Conservation (phyloP, 2,113 vertebrate genomes). For the Pholis gunnellus region DNA sequence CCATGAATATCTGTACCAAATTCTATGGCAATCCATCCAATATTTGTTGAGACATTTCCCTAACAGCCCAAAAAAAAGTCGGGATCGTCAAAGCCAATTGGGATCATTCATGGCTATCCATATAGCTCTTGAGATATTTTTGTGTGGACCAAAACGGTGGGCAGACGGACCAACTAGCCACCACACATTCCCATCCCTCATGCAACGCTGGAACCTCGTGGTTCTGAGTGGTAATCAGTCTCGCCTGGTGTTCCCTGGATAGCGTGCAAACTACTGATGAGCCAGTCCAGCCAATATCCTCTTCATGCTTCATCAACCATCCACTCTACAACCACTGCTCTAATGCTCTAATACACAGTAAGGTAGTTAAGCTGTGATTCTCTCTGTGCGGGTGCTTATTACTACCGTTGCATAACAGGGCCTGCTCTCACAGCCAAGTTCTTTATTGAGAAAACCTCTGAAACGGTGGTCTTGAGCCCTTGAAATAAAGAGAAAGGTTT, state of each 20-base stretch:
- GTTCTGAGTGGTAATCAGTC: neutral
- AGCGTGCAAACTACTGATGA: conserved; percentile 7
- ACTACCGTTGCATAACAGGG: conserved; percentile 37
- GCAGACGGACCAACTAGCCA: neutral
- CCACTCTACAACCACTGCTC: conserved; percentile 13
- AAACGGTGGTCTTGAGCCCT: neutral
- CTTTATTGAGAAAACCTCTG: neutral
- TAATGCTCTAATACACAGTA: conserved; percentile 36
- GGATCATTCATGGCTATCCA: neutral
- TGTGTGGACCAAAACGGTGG: too few species aligned
- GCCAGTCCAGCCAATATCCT: conserved; percentile 12
- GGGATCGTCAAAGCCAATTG: neutral
- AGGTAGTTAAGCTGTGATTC: conserved; percentile 54
- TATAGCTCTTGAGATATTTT: neutral
- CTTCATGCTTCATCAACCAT: neutral
- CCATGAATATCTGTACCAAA: neutral
- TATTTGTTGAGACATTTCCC: neutral
- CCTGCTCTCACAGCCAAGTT: neutral
- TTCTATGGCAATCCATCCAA: neutral
- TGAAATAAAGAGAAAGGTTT: neutral
- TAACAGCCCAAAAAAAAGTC: neutral
- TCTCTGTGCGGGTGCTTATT: conserved; percentile 38
- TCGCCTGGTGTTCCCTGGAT: neutral
- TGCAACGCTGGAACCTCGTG: neutral
- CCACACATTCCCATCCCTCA: neutral